phyloP scores from a whole-genome alignment of 2,888 invertebrate genomes.

The Kryphioiulus occultus region DNA sequence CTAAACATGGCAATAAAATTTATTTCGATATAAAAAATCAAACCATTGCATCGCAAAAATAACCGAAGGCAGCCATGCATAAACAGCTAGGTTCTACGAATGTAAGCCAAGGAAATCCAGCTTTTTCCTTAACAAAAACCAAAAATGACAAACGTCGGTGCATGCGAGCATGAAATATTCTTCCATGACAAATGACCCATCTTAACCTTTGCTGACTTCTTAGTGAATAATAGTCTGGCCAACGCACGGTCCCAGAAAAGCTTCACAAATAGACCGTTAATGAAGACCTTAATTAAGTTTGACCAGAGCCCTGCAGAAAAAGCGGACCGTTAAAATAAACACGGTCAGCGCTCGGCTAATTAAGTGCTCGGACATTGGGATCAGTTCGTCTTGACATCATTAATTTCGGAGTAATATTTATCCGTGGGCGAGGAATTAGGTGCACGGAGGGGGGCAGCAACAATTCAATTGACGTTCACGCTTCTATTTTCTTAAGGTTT shows the following conservation, averaged over 20 bases:
- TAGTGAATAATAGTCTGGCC: not conserved
- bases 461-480: not conserved
- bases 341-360: not conserved
- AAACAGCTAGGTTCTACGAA: no score
- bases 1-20: no score
- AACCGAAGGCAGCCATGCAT: no score
- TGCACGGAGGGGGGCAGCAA: not conserved
- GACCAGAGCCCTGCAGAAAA: not conserved
- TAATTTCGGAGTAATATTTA: not conserved
- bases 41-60: no score
- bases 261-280: not conserved
- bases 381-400: not conserved
- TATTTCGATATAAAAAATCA: no score
- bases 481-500: not conserved
- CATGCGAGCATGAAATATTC: no score
- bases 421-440: not conserved
- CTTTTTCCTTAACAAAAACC: no score
- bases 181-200: no score
- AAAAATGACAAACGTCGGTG: no score
- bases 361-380: not conserved
- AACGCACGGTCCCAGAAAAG: not conserved
- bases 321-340: not conserved
- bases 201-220: no score
- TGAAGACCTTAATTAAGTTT: not conserved
- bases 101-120: no score